A percentile compares a stretch with the other conserved stretches of the same genome.
Conservation (phyloP, 2,797 vertebrate genomes). For the Enteromius unitaeniatus region DNA sequence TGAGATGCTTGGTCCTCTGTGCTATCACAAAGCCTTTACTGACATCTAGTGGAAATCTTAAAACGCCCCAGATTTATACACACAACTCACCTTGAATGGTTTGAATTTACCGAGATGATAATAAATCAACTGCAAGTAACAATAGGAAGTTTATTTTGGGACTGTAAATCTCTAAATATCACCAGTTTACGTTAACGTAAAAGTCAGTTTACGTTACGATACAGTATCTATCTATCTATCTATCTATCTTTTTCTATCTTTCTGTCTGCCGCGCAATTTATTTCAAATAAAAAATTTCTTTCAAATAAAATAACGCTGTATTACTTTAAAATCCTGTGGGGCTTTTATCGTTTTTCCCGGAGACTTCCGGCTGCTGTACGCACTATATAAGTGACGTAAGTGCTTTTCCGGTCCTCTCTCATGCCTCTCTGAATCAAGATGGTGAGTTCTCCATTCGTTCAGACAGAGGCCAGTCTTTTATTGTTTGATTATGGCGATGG, state of each 20-base stretch:
- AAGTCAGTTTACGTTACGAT: no score
- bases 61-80: constrained; percentile 22
- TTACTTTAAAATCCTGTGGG: background rate
- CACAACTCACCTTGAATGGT: background rate
- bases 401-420: constrained; percentile 57
- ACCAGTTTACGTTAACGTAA: background rate
- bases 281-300: background rate
- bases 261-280: background rate
- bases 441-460: constrained; percentile 59
- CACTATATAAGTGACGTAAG: constrained; percentile 32
- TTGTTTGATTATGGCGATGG: background rate
- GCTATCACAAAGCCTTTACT: constrained; percentile 34
- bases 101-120: background rate
- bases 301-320: background rate
- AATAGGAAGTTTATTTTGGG: background rate
- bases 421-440: constrained; percentile 57
- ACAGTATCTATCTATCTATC: background rate
- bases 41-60: constrained; percentile 69
- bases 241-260: no score
- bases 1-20: background rate
- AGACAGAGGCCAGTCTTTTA: background rate
- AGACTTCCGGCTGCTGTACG: background rate
- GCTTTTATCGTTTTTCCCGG: constrained; percentile 36
- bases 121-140: background rate
- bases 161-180: background rate